These are phyloP conservation scores for Trachelus stipa DNA, from an alignment of 2,888 invertebrate species.

Conservation along the genomic window DNA sequence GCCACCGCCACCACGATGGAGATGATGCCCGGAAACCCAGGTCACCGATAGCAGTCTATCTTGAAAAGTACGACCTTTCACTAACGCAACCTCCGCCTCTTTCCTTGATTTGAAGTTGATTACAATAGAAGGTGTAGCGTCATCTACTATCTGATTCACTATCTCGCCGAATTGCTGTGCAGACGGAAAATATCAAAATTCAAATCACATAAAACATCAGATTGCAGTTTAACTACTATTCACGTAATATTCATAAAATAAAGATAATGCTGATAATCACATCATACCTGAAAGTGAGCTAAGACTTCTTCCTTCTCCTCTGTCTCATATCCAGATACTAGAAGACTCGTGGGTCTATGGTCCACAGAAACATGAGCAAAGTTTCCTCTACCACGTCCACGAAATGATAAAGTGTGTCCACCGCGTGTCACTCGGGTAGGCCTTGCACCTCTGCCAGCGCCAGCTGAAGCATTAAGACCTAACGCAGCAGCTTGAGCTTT, in stretches of 20 bases:
- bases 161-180: constrained; percentile 88
- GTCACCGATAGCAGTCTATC: constrained; percentile 70
- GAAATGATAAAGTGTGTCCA: constrained; percentile 45
- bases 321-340: constrained; percentile 87
- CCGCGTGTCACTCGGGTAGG: constrained; percentile 54
- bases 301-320: constrained; percentile 86
- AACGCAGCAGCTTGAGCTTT: constrained; percentile 71
- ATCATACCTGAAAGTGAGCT: constrained; percentile 84
- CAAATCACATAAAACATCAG: background rate
- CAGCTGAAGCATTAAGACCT: constrained; percentile 50
- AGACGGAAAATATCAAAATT: constrained; percentile 21
- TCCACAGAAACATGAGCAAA: constrained; percentile 77
- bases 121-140: constrained; percentile 80
- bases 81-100: constrained; percentile 82
- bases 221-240: background rate
- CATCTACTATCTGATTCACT: constrained; percentile 82
- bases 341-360: constrained; percentile 86
- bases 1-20: constrained; percentile 67
- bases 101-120: constrained; percentile 81
- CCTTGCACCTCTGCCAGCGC: constrained; percentile 42
- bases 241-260: background rate
- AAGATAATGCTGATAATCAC: constrained; percentile 15
- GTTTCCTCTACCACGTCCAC: constrained; percentile 60
- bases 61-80: constrained; percentile 82
- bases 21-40: constrained; percentile 67